These are phyloP conservation scores for Cepaea hortensis DNA, from an alignment of 2,888 invertebrate species.

Conservation along the genomic window DNA sequence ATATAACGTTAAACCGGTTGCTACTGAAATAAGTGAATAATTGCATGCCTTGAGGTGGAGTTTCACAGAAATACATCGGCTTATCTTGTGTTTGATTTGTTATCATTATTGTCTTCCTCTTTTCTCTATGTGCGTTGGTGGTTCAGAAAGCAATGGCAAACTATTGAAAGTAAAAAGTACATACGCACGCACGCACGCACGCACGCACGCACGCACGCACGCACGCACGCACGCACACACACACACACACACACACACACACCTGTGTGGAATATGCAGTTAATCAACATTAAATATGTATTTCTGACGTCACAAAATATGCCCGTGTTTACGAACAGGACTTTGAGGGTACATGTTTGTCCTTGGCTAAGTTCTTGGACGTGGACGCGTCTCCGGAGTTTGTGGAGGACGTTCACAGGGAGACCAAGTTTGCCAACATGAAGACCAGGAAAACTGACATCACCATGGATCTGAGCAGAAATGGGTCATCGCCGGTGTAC, in stretches of 20 bases:
- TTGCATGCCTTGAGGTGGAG: too few relatives aligned
- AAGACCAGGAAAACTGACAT: slow-evolving; percentile 38
- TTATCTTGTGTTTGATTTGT: too few relatives aligned
- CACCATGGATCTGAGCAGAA: slow-evolving; percentile 33
- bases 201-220: not conserved
- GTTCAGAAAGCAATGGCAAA: too few relatives aligned
- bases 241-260: not conserved
- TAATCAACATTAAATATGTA: too few relatives aligned
- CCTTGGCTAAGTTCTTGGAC: slow-evolving; percentile 42
- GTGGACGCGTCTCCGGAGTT: slow-evolving; percentile 14
- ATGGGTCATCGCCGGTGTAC: slow-evolving; percentile 46
- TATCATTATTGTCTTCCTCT: too few relatives aligned
- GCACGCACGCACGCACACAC: not conserved
- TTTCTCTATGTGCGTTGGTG: too few relatives aligned
- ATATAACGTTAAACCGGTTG: too few relatives aligned
- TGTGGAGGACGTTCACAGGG: slow-evolving; percentile 32
- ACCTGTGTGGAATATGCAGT: not conserved
- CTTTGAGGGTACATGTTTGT: slow-evolving; percentile 23
- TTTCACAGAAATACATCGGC: too few relatives aligned
- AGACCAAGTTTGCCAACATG: slow-evolving; percentile 50
- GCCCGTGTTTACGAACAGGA: slow-evolving; percentile 11
- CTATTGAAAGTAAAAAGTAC: not conserved
- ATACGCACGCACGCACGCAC: not conserved
- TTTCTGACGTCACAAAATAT: too few relatives aligned
- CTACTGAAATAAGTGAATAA: too few relatives aligned